phyloP scores from a whole-genome alignment of 2,888 invertebrate genomes.

The Microplitis deprimator region DNA sequence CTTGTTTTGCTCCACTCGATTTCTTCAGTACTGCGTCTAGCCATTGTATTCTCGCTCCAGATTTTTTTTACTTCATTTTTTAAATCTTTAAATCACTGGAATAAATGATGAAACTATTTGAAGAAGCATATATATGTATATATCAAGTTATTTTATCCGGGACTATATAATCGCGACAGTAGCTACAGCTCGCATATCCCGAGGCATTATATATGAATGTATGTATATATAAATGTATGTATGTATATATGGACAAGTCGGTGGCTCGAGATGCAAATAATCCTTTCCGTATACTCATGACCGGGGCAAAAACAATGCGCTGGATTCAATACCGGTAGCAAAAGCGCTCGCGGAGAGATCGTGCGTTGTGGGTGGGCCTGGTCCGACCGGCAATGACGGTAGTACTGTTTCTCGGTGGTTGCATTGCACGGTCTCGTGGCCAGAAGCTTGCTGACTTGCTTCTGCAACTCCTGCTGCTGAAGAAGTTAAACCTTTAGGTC shows the following conservation, averaged over 20 bases:
- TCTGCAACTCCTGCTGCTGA: conserved; percentile 47
- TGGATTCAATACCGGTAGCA: conserved; percentile 71
- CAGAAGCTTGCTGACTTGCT: conserved; percentile 43
- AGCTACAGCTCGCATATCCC: conserved; percentile 14
- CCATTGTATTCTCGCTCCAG: background rate
- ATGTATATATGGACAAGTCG: conserved; percentile 7
- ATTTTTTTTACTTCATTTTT: background rate
- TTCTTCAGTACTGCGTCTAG: background rate
- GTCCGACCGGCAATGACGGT: conserved; percentile 52
- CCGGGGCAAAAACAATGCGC: conserved; percentile 67
- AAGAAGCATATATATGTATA: conserved; percentile 8
- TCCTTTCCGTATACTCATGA: conserved; percentile 63
- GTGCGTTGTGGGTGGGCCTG: conserved; percentile 71
- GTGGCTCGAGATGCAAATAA: conserved; percentile 64
- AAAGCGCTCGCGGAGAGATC: conserved; percentile 61
- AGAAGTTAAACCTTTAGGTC: background rate
- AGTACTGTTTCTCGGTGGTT: conserved; percentile 45
- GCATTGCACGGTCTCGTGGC: conserved; percentile 45
- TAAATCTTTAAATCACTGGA: background rate
- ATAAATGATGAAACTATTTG: conserved; percentile 7
- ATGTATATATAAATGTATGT: conserved; percentile 6
- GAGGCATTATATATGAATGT: conserved; percentile 1
- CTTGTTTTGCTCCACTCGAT: background rate
- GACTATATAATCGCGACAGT: conserved; percentile 22
- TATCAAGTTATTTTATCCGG: conserved; percentile 19